These are phyloP conservation scores for Leucoraja ocellata DNA, from an alignment of 2,797 vertebrate genomes.

Conservation along the genomic window DNA sequence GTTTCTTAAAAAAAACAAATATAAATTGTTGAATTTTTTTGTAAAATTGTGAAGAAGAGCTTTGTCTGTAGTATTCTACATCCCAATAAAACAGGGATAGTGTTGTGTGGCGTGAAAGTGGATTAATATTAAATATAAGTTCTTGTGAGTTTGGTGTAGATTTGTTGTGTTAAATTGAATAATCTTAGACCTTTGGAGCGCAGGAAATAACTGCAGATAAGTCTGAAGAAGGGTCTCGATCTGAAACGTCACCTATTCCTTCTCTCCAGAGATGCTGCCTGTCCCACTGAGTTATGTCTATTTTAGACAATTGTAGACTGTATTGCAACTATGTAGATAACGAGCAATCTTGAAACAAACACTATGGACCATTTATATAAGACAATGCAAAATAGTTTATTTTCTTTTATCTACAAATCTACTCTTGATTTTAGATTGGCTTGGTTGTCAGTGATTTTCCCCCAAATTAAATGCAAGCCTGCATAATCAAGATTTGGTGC, in stretches of 20 bases:
- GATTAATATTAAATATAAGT: not conserved
- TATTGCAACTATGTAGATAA: not conserved
- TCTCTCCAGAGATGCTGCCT: too few relatives aligned
- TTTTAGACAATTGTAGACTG: not conserved
- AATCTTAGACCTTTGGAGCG: not conserved
- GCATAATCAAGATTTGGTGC: not conserved
- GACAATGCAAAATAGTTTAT: not conserved
- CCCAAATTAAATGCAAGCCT: not conserved
- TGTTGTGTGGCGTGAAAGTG: not conserved
- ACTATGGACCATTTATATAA: not conserved
- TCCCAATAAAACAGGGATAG: not conserved
- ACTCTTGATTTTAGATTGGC: not conserved
- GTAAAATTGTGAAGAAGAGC: not conserved
- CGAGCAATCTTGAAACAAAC: not conserved
- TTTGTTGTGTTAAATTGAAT: not conserved
- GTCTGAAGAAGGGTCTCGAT: too few relatives aligned
- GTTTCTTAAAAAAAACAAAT: not conserved
- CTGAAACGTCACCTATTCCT: too few relatives aligned
- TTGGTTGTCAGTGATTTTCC: not conserved
- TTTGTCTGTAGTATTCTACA: not conserved
- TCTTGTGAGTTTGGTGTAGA: not conserved
- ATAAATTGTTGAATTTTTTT: not conserved
- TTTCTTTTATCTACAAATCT: not conserved
- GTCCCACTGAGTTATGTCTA: too few relatives aligned
- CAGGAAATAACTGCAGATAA: too few relatives aligned